Evolutionary conservation across 2,888 invertebrate genomes (phyloP).

Genomic region (Andrena bucephala): DNA sequence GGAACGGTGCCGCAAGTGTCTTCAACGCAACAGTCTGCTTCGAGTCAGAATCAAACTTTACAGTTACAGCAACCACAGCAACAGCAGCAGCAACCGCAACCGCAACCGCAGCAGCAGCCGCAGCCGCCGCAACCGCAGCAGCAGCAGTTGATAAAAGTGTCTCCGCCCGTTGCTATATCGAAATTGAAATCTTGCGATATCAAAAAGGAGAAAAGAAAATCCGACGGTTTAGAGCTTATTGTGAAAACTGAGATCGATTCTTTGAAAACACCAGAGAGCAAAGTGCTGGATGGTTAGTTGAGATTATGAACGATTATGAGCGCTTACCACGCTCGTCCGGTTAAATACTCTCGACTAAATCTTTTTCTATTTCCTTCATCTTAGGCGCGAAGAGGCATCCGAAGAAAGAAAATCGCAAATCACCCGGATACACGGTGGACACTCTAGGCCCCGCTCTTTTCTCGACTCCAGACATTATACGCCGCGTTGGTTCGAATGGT

Average conservation of each 20-base stretch:
- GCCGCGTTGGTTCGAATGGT: slow-evolving; percentile 88
- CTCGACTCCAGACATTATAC: slow-evolving; percentile 92
- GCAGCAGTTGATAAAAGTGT: slow-evolving; percentile 36
- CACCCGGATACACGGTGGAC: slow-evolving; percentile 87
- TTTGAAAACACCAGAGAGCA: slow-evolving; percentile 69
- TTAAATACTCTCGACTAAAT: neutral
- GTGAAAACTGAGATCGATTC: slow-evolving; percentile 67
- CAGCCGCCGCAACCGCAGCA: neutral
- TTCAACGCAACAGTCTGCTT: slow-evolving; percentile 51
- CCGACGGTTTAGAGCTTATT: slow-evolving; percentile 67
- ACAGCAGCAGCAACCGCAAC: slow-evolving; percentile 35
- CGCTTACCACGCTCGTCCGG: neutral
- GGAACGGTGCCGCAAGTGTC: slow-evolving; percentile 47
- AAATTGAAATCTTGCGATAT: slow-evolving; percentile 81
- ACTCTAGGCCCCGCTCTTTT: slow-evolving; percentile 88
- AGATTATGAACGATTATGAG: neutral
- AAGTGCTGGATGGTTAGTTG: slow-evolving; percentile 64
- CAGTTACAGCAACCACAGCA: slow-evolving; percentile 56
- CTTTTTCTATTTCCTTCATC: slow-evolving; percentile 25
- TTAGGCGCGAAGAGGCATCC: slow-evolving; percentile 79
- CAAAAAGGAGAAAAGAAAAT: slow-evolving; percentile 80
- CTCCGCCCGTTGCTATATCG: slow-evolving; percentile 43
- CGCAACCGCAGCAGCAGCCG: neutral
- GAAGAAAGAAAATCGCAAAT: slow-evolving; percentile 86
- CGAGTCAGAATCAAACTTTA: slow-evolving; percentile 29